Evolutionary conservation across 2,113 vertebrate species (phyloP).

Genomic region (Tichodroma muraria): DNA sequence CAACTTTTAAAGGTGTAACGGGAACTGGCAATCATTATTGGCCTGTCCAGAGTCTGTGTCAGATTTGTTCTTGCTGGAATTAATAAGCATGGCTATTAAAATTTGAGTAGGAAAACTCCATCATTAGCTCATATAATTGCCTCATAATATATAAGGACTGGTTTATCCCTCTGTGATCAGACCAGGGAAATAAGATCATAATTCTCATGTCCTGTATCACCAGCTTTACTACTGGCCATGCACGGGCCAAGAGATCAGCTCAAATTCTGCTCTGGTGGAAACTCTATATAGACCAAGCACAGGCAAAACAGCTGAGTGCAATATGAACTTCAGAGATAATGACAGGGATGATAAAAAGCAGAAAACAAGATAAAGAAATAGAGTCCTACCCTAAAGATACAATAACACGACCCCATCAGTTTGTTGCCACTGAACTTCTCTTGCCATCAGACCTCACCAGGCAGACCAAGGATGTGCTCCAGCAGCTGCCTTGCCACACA

Average conservation of each 20-base stretch:
- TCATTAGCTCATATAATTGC: constrained; percentile 41
- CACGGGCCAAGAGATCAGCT: neutral
- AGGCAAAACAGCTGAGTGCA: neutral
- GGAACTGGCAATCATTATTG: constrained; percentile 46
- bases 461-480: neutral
- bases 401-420: neutral
- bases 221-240: neutral
- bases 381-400: neutral
- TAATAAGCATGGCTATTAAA: constrained; percentile 13
- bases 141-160: constrained; percentile 21
- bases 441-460: neutral
- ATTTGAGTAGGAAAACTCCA: neutral
- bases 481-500: neutral
- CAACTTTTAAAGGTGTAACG: constrained; percentile 35
- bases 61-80: constrained; percentile 24
- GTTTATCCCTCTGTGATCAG: neutral
- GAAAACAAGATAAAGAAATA: neutral
- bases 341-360: neutral
- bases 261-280: neutral
- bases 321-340: neutral
- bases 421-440: neutral
- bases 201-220: neutral
- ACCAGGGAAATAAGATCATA: neutral
- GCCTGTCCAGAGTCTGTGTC: constrained; percentile 18
- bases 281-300: neutral